Base-by-base conservation (phyloP, 1,140 invertebrate genomes). In the Pseudobourletiella spinata region DNA sequence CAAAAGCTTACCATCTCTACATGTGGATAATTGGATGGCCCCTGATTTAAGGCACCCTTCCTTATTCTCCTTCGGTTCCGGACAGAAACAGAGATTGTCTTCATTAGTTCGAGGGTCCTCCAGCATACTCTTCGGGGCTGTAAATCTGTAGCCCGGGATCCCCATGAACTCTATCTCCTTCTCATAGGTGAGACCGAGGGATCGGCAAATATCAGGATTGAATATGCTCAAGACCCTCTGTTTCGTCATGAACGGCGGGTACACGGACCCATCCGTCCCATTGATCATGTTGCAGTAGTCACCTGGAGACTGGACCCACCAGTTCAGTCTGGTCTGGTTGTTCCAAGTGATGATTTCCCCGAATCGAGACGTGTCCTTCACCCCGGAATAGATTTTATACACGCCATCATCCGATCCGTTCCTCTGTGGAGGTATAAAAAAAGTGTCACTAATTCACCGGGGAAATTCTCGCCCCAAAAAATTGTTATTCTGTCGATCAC, bases 31-130 rank as follows among this genome's bases (percentile, higher is more conserved):
- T 20, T 52, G 52, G 20, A 61, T 61, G 16, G 39, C 59, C 24
- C 59, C 59, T 30, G 59, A 35, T 54, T 55, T 29, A 1, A 61
- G 30, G 28, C 59, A 61, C 4, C 42, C 51, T 8, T 24, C n/a
- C 16, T 43, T 8, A 11, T 55, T 39, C 2, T 61, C 59, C 1
- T 28, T 26, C 26, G 22, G 51, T 16, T 61, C 24, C 44, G 52
- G 25, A 35, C 61, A 63, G n/a, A 57, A 63, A 24, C 61, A 63
- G 1, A 24, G 15, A 42, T 63, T 63, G 54, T 63, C 61, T n/a
- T 25, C 6, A 35, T 63, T 63, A 3, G 57, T 35, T 15, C 43
- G 16, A 14, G 61, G 54, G 42, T 63, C 54, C 48, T 39, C 57
- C 11, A 43, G 43, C 20, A 59, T 32, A 18, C n/a, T n/a, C 18